phyloP scores from a whole-genome alignment of 2,113 vertebrate genomes.

The Microcebus tavaratra region DNA sequence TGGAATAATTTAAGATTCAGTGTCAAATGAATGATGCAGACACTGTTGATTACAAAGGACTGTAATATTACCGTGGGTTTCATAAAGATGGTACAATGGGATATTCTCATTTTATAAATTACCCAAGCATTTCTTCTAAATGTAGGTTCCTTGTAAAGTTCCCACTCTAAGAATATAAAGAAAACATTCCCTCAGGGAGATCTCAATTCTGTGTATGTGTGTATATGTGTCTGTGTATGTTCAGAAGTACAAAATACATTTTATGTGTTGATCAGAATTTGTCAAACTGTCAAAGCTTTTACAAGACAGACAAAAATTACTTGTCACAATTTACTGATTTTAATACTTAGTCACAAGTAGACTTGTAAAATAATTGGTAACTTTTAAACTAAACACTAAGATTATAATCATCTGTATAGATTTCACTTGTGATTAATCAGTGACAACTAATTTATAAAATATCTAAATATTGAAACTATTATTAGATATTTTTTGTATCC shows the following conservation, averaged over 20 bases:
- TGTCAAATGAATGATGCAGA: background rate
- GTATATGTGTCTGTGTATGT: background rate
- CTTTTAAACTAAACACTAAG: background rate
- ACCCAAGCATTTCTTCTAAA: background rate
- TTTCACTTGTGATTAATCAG: background rate
- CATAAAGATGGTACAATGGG: background rate
- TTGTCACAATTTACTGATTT: background rate
- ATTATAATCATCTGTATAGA: background rate
- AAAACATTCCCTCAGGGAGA: background rate
- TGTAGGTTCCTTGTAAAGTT: background rate
- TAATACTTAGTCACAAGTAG: background rate
- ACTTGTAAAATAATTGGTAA: slow-evolving; percentile 7
- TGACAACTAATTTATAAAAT: background rate
- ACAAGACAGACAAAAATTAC: background rate
- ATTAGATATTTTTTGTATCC: background rate
- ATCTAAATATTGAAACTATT: background rate
- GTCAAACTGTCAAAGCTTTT: background rate
- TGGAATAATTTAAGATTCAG: background rate
- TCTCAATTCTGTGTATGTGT: background rate
- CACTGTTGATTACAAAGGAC: background rate
- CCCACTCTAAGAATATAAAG: background rate
- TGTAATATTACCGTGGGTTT: background rate
- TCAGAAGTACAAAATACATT: background rate
- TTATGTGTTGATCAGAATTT: slow-evolving; percentile 3
- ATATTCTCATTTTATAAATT: background rate